phyloP scores from a whole-genome alignment of 2,888 invertebrate species.

The Ophion obscuratus region DNA sequence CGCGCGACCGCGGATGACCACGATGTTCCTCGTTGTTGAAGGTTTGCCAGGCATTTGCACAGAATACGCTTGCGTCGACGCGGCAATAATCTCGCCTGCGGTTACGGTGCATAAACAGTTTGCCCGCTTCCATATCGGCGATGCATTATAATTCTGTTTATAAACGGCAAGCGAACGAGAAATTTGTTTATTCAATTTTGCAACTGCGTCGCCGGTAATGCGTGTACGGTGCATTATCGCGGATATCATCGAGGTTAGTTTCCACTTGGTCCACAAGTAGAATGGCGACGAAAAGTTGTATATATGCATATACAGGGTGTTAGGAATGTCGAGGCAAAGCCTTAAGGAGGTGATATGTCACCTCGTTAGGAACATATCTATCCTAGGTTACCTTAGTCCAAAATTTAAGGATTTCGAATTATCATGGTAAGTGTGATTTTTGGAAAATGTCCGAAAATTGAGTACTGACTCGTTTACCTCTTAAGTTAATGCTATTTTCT shows the following conservation, averaged over 20 bases:
- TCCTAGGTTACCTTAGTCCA: no score
- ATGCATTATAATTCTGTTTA: conserved; percentile 19
- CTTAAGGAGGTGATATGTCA: no score
- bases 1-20: conserved; percentile 24
- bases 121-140: conserved; percentile 14
- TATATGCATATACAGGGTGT: neutral
- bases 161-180: conserved; percentile 14
- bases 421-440: no score
- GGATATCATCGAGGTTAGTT: conserved; percentile 23
- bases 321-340: no score
- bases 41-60: conserved; percentile 42
- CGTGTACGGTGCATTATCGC: conserved; percentile 18
- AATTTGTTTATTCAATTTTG: conserved; percentile 32
- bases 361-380: no score
- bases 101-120: conserved; percentile 36
- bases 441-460: no score
- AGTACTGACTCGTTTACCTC: no score
- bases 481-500: no score
- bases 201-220: neutral
- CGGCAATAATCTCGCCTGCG: conserved; percentile 47
- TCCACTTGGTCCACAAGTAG: conserved; percentile 9
- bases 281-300: neutral
- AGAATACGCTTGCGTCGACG: conserved; percentile 42
- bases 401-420: no score
- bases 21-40: conserved; percentile 34